Base-by-base conservation (phyloP, 2,113 vertebrate genomes). In the Hemiprocne comata region DNA sequence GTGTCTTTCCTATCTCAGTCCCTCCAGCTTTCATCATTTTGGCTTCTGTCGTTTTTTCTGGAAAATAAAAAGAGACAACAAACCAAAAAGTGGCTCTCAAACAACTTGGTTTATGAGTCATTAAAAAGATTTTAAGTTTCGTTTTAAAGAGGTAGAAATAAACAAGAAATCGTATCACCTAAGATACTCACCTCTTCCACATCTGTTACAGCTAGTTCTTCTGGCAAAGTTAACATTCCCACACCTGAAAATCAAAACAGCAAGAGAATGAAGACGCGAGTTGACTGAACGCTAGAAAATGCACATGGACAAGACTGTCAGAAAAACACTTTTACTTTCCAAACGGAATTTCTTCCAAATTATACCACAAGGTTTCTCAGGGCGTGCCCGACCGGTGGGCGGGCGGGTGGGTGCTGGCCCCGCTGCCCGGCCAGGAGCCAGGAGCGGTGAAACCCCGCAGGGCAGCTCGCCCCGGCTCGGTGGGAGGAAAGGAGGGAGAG, bases 21-120 rank as follows among this genome's bases (percentile, higher is more conserved):
- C 99, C 99, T 65, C 99, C 99, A 5, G 99, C 99, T 97, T 99
- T 99, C 99, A 99, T 99, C 99, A 99, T 99, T 97, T 99, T 99
- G 29, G 99, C 99, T 88, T 99, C 99, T 29, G 99, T 99, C 14
- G 99, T 99, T 98, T 99, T 99, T 89, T 99, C 99, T 99, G 97
- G 71, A 96, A 97, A 67, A 95, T 13, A 51, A 53, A 15, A 13
- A 25, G 46, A 44, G 20, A 29, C 7, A n/a, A 23, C 26, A 29
- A 21, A 36, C 2, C 26, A 62, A 60, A 10, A 19, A 36, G 40
- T 5, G 50, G 5, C 50, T 48, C 25, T 74, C 34, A 70, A 23
- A 18, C 9, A 12, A 2, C 40, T 33, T 19, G 24, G 29, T 42
- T 28, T 11, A 14, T 1, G 4, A 11, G 7, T 2, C 11, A 14